Conservation (phyloP, 1,140 invertebrate genomes). For the Heliconius congener region DNA sequence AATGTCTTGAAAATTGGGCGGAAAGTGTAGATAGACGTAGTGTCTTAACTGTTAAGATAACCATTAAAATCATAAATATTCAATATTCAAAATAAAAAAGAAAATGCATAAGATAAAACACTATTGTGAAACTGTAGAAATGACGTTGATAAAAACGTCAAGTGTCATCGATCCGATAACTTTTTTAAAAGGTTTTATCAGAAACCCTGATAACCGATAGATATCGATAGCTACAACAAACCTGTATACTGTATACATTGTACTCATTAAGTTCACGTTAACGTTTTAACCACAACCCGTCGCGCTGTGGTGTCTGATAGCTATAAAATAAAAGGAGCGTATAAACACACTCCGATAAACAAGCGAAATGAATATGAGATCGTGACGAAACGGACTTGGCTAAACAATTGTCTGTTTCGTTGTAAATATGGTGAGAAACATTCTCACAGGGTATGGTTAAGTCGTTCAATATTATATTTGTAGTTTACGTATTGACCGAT, state of each 20-base stretch:
- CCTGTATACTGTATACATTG: neutral
- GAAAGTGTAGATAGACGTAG: too few relatives aligned
- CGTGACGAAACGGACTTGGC: slow-evolving; percentile 49
- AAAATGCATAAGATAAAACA: neutral
- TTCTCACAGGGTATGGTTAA: slow-evolving; percentile 34
- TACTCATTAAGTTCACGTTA: slow-evolving; percentile 19
- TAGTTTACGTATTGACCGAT: slow-evolving; percentile 8
- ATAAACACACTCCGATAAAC: slow-evolving; percentile 64
- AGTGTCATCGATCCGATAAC: slow-evolving; percentile 36
- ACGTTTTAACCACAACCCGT: slow-evolving; percentile 38
- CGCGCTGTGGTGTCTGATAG: slow-evolving; percentile 42
- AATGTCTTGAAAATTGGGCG: too few relatives aligned
- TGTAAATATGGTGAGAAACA: slow-evolving; percentile 32
- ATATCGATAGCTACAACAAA: slow-evolving; percentile 41
- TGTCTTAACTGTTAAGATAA: too few relatives aligned
- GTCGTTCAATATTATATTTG: slow-evolving; percentile 25
- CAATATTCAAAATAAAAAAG: too few relatives aligned
- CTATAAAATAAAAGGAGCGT: slow-evolving; percentile 63
- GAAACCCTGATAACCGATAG: slow-evolving; percentile 41
- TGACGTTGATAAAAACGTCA: slow-evolving; percentile 24
- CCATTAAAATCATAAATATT: too few relatives aligned
- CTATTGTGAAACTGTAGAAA: slow-evolving; percentile 1
- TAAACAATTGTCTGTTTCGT: slow-evolving; percentile 41
- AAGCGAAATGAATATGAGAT: slow-evolving; percentile 56
- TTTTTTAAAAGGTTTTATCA: slow-evolving; percentile 35